Percentiles rank a stretch among this genome's conserved stretches.
Evolutionary conservation across 37 sponge, comb jelly and placozoan species (phyloP).

Genomic region (Beroe ovata): DNA sequence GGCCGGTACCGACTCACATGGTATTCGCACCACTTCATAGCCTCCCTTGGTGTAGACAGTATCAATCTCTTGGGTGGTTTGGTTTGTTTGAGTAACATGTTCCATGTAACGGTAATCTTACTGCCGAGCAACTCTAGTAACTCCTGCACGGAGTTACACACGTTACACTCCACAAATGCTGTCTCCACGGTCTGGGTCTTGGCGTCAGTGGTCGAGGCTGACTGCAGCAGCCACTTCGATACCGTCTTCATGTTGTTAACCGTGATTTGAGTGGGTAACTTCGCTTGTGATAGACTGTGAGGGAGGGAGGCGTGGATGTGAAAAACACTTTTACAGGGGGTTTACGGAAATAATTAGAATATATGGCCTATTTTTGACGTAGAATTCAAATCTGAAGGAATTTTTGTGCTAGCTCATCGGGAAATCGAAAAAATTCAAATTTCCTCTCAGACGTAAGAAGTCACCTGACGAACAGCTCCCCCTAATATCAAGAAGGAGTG

Average conservation of each 20-base stretch:
- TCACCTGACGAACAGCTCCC: too few species aligned
- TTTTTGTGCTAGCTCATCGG: too few species aligned
- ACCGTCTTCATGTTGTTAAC: constrained; percentile 67
- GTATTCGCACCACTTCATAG: constrained; percentile 64
- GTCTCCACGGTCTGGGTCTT: constrained; percentile 63
- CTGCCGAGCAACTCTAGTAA: constrained; percentile 34
- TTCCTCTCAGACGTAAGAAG: too few species aligned
- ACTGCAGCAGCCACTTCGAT: constrained; percentile 60
- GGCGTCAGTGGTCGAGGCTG: neutral
- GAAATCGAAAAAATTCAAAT: too few species aligned
- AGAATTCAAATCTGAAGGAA: too few species aligned
- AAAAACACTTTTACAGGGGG: neutral
- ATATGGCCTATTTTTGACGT: too few species aligned
- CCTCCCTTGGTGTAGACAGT: constrained; percentile 19
- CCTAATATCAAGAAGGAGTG: too few species aligned
- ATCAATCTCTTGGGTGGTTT: constrained; percentile 52
- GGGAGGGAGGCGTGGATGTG: neutral
- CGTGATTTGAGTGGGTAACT: constrained; percentile 56
- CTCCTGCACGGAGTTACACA: constrained; percentile 57
- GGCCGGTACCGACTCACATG: too few species aligned
- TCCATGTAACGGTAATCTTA: constrained; percentile 53
- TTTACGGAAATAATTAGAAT: neutral
- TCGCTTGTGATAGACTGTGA: neutral
- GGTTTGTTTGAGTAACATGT: constrained; percentile 34
- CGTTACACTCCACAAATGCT: constrained; percentile 64